Evolutionary conservation across 1,140 invertebrate genomes (phyloP).

Genomic region (Meloidogyne chitwoodi): DNA sequence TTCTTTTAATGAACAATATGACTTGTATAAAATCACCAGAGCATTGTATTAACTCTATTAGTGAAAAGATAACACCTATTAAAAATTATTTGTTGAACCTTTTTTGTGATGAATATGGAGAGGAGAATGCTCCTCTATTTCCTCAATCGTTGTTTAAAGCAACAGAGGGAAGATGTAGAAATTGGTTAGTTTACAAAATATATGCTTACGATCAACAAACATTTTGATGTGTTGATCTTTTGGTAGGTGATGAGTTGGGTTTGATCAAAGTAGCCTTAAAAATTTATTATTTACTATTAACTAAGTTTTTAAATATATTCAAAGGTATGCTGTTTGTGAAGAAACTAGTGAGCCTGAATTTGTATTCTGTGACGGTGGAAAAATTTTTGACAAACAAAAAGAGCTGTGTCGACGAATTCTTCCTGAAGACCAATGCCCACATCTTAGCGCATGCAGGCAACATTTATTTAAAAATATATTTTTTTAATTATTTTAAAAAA

Average conservation of each 20-base stretch:
- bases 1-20: constrained; percentile 10
- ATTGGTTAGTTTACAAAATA: constrained; percentile 4
- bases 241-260: not conserved
- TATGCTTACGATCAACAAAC: not conserved
- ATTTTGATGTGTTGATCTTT: no score
- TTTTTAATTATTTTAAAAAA: not conserved
- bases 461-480: not conserved
- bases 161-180: constrained; percentile 3
- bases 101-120: not conserved
- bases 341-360: constrained; percentile 5
- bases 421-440: constrained; percentile 18
- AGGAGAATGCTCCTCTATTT: not conserved
- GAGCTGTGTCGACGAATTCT: constrained; percentile 12
- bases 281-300: no score
- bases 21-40: constrained; percentile 1
- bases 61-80: not conserved
- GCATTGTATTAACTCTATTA: not conserved
- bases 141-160: not conserved
- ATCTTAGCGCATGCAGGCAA: constrained; percentile 13
- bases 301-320: no score
- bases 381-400: constrained; percentile 18
- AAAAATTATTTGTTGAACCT: not conserved
- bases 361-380: constrained; percentile 18
- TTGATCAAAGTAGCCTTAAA: no score
- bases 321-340: constrained; percentile 18